These are phyloP conservation scores for Wiebesia pumilae DNA, from an alignment of 1,140 invertebrate species.

Conservation along the genomic window DNA sequence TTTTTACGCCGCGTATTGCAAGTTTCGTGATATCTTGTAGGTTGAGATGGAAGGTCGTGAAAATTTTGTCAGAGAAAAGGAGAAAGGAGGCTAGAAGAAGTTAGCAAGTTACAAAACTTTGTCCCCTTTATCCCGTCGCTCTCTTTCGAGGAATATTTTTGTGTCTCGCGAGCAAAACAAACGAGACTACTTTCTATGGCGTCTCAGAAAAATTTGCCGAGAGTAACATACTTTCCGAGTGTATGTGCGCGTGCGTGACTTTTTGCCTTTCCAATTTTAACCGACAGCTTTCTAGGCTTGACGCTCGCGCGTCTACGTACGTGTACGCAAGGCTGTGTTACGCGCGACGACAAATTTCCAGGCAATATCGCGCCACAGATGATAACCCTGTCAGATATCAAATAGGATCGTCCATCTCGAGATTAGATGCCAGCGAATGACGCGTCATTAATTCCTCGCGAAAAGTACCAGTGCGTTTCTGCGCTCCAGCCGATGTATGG, in stretches of 20 bases:
- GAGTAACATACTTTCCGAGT: neutral
- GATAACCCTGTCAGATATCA: slow-evolving; percentile 46
- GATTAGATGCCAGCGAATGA: slow-evolving; percentile 48
- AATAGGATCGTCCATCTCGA: slow-evolving; percentile 48
- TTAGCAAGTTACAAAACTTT: slow-evolving; percentile 1
- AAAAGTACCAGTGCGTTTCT: neutral
- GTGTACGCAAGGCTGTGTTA: neutral
- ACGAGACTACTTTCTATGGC: slow-evolving; percentile 14
- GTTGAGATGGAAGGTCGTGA: slow-evolving; percentile 5
- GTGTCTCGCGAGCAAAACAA: slow-evolving; percentile 13
- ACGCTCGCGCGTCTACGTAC: neutral
- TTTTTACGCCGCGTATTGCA: neutral
- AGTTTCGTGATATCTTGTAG: neutral
- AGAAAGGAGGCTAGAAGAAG: neutral
- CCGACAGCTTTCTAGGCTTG: slow-evolving; percentile 4
- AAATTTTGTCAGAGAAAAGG: neutral
- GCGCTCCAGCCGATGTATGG: neutral
- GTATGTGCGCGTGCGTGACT: neutral
- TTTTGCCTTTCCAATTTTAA: slow-evolving; percentile 33
- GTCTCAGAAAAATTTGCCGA: slow-evolving; percentile 13
- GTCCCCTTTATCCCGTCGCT: neutral
- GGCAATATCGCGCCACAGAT: neutral
- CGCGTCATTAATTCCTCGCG: slow-evolving; percentile 42
- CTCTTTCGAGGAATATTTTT: neutral
- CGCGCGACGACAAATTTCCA: slow-evolving; percentile 34